Base-by-base conservation (phyloP, 1,140 invertebrate species). In the Alviniconcha marisindica region DNA sequence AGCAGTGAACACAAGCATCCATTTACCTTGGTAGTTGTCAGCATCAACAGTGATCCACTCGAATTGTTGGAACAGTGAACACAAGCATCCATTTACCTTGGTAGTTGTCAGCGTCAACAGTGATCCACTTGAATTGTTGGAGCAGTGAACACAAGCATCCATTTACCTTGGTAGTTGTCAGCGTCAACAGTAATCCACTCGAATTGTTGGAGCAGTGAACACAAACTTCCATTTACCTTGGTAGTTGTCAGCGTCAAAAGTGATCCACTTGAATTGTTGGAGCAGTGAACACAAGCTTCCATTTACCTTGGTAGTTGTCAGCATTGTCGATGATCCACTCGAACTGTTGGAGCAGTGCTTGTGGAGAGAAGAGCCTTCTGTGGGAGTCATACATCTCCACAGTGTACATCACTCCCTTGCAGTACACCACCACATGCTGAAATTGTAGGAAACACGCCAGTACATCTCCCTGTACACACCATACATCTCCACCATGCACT, bases 261-360 rank as follows among this genome's bases (percentile, higher is more conserved):
- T 89, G 66, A 94, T 94, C 91, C 93, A 94, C 42, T 94, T 87
- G 69, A 94, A 86, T 66, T 10, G 44, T 10, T 10, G 18, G n/a
- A 76, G 18, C 5, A 33, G 18, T 4, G 42, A 36, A 42, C 38
- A 42, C 3, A 18, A 1, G 5, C 2, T 51, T 21, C 51, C 54
- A 0, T 74, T n/a, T 63, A 74, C 79, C 76, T 78, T 51, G 56
- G 15, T 76, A 31, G 77, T 90, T 87, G 74, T 92, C 86, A 40
- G 93, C 93, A 89, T 94, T 93, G 28, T 92, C 87, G 5, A 94
- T 89, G 71, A 95, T 94, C 91, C 93, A 94, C 48, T 94, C 87
- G 69, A 95, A 85, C 73, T 93, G 92, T 83, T 92, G 89, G 84
- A 94, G 92, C 63, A 94, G 87, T 36, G 87, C 85, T 38, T 89